These are phyloP conservation scores for Meandrusa payeni DNA, from an alignment of 2,888 invertebrate species.

Conservation along the genomic window DNA sequence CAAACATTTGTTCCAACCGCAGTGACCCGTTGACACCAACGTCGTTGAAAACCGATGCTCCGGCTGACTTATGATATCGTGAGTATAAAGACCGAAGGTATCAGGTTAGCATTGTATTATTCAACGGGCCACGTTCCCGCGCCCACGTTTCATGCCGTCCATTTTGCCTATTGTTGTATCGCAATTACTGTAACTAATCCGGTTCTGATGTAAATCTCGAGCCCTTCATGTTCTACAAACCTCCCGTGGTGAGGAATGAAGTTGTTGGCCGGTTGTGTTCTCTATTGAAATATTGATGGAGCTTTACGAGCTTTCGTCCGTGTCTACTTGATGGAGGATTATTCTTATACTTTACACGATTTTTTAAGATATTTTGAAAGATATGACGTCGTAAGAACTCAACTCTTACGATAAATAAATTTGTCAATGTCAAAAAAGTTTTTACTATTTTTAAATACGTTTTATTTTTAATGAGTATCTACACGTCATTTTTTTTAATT, in stretches of 20 bases:
- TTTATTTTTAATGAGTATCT: no score
- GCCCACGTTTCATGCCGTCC: slow-evolving; percentile 18
- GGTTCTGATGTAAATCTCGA: slow-evolving; percentile 17
- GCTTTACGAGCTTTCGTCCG: background rate
- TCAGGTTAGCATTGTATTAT: slow-evolving; percentile 20
- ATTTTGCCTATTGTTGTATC: slow-evolving; percentile 22
- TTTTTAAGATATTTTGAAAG: no score
- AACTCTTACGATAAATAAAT: no score
- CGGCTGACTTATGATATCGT: slow-evolving; percentile 18
- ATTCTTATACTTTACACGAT: no score
- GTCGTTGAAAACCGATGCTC: slow-evolving; percentile 18
- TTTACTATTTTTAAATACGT: no score
- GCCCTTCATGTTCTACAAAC: slow-evolving; percentile 18
- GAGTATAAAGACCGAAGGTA: slow-evolving; percentile 15
- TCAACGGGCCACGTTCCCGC: slow-evolving; percentile 20
- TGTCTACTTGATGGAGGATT: background rate
- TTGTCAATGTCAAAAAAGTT: no score
- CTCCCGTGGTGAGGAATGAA: slow-evolving; percentile 20
- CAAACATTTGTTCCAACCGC: slow-evolving; percentile 8
- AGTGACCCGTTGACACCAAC: slow-evolving; percentile 6
- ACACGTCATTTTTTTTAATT: no score
- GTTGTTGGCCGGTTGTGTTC: slow-evolving; percentile 2
- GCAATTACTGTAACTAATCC: slow-evolving; percentile 26
- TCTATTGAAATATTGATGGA: background rate
- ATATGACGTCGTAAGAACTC: no score